Evolutionary conservation across 1,140 invertebrate genomes (phyloP), one percentile per base, ranked within the genome.

Genomic region (Choristoneura fumiferana): DNA sequence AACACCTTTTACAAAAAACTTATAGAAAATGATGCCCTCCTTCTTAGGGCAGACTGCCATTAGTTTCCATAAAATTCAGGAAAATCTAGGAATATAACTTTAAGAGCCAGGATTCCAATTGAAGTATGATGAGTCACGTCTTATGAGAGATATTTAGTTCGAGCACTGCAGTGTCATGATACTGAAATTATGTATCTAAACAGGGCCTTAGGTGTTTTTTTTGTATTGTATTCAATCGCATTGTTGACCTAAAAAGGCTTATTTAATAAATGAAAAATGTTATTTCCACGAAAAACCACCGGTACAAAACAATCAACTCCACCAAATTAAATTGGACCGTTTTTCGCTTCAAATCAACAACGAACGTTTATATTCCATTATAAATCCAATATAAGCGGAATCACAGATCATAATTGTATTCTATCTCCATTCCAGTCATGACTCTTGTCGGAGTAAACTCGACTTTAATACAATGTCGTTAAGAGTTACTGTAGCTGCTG

Each of bases 331-430:
- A 49, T 49, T 49, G 29, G 43, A 6, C 43, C 22, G 17, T 10
- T 22, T 43, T 43, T 14, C 43, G 43, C 43, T 9, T 49, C 12
- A 33, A 49, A 49, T 49, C 43, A 49, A 49, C 43, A 49, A 22
- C 22, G 29, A 49, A 49, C 43, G 43, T 49, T 49, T 49, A n/a
- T 49, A 49, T 49, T 49, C 43, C 43, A 49, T 49, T 49, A 49
- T 49, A 49, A 49, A 49, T 49, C 43, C 43, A 49, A 49, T 49
- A 49, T 22, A 49, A 49, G 22, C 43, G 43, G 22, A 49, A 49
- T 49, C 43, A 49, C 43, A 49, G 43, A 49, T 49, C 43, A 49
- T 49, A 49, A 49, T 49, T 49, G 43, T 49, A 33, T 49, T 49
- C 43, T 13, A 49, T 49, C 43, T 49, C 18, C 43, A 22, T 49